Base-by-base conservation (phyloP, 1,140 invertebrate genomes). In the Medauroidea extradentata region DNA sequence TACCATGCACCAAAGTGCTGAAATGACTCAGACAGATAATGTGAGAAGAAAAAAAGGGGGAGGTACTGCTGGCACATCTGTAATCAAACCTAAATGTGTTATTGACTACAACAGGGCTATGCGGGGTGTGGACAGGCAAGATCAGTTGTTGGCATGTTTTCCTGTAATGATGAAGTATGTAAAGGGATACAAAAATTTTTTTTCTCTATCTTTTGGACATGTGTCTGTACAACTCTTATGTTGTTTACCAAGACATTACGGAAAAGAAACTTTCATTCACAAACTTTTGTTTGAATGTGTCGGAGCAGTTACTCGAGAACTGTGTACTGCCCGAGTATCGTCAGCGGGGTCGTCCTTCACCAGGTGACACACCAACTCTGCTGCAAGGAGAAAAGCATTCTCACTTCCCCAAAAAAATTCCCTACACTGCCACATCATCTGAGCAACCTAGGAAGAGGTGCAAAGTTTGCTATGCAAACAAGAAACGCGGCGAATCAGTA, bases 151-250 rank as follows among this genome's bases (percentile, higher is more conserved):
- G 29, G 18, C 60, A 5, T 61, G 18, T 43, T 62, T 55, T 34
- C 46, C 57, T 34, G n/a, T 65, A 2, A 65, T 65, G 62, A 57
- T 39, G 59, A 63, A 58, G 60, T 48, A 18, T 39, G 23, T 57
- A 2, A 65, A 65, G 58, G 51, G 27, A 16, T 62, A 62, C 42
- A 61, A 54, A 29, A 62, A 61, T 48, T 60, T 61, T 9, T 61
- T 62, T 39, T n/a, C 57, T 61, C 49, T 62, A 62, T 29, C 18
- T 62, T 21, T 43, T 61, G 38, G 60, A 59, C 42, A 61, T 62
- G 24, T 39, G 46, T 13, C 46, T 62, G 41, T 54, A 19, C 23
- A 62, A 62, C 50, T 52, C 58, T 25, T 60, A 55, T 62, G 24
- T 52, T 39, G 16, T 62, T 14, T 44, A 27, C 23, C 18, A 27